A percentile compares a stretch with the other conserved stretches of the same genome.
Conservation (phyloP, 2,797 vertebrate species). For the Brachyalestes nurse region DNA sequence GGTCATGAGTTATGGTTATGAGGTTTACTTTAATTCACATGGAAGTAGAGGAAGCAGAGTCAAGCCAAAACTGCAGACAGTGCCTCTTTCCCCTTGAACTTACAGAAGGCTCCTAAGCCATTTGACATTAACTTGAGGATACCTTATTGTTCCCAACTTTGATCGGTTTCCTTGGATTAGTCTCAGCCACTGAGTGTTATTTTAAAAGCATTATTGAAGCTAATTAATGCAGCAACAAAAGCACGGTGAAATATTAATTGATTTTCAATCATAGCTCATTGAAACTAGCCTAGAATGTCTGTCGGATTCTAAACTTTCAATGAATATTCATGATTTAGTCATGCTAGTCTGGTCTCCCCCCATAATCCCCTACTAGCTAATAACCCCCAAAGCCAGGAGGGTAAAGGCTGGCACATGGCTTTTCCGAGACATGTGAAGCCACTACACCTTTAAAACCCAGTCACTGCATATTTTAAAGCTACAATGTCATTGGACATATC, state of each 20-base stretch:
- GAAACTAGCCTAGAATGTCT: not conserved
- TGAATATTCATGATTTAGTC: no score
- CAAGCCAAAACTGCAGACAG: not conserved
- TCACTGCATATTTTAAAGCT: no score
- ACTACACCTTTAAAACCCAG: no score
- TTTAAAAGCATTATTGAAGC: not conserved
- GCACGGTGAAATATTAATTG: not conserved
- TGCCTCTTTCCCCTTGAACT: not conserved
- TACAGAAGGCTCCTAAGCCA: not conserved
- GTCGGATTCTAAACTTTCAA: no score
- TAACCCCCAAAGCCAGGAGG: no score
- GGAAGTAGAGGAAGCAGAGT: not conserved
- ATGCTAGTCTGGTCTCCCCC: no score
- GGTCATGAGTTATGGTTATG: not conserved
- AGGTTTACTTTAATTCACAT: not conserved
- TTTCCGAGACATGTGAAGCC: no score
- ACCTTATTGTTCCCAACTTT: not conserved
- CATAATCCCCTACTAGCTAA: no score
- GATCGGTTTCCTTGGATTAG: not conserved
- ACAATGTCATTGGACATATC: no score
- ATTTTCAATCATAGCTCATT: not conserved
- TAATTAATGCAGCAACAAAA: not conserved
- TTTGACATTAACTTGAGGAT: not conserved
- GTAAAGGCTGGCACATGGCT: no score
- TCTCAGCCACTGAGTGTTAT: not conserved